These are phyloP conservation scores for Leptinotarsa juncta DNA, from an alignment of 2,888 invertebrate genomes.

Conservation along the genomic window DNA sequence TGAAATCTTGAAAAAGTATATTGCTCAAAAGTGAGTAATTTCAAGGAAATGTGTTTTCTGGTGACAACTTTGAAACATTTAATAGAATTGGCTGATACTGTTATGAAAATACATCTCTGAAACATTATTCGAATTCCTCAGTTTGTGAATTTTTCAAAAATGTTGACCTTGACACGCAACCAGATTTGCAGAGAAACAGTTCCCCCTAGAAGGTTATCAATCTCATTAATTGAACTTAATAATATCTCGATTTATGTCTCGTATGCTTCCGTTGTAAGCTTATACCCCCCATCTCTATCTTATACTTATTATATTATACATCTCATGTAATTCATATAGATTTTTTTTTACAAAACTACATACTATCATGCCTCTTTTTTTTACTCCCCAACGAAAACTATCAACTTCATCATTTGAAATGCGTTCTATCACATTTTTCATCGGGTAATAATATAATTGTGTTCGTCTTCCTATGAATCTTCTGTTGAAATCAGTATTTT, in stretches of 20 bases:
- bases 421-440: constrained; percentile 3
- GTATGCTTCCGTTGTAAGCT: not conserved
- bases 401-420: not conserved
- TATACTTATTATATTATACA: constrained; percentile 10
- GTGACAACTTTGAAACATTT: too few species aligned
- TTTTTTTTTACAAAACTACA: not conserved
- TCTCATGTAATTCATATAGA: not conserved
- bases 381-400: not conserved
- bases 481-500: constrained; percentile 50
- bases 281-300: not conserved
- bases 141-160: too few species aligned
- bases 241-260: not conserved
- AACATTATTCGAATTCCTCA: too few species aligned
- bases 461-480: constrained; percentile 44
- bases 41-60: too few species aligned
- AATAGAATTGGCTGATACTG: too few species aligned
- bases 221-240: too few species aligned
- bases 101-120: too few species aligned
- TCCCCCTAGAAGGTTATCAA: too few species aligned
- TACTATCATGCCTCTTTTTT: not conserved
- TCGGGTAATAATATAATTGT: constrained; percentile 19
- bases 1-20: too few species aligned
- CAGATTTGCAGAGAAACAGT: too few species aligned
- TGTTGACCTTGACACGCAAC: too few species aligned
- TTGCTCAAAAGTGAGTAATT: too few species aligned